Evolutionary conservation across 2,113 vertebrate genomes (phyloP).

Genomic region (Alouatta palliata): DNA sequence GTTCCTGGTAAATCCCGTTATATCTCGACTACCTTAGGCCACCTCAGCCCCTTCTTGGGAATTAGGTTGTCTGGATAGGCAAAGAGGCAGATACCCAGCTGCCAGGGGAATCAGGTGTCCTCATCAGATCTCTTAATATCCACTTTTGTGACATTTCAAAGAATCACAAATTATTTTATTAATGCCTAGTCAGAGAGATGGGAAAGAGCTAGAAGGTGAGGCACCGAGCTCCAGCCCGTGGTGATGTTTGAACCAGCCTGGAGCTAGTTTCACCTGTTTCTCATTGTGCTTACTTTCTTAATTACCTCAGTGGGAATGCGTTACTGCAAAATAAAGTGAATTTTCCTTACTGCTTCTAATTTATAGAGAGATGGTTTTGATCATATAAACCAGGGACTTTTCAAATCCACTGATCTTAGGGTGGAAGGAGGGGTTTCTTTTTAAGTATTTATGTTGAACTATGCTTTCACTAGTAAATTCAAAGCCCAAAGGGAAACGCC

Average conservation of each 20-base stretch:
- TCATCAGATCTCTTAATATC: neutral
- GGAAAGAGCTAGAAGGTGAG: neutral
- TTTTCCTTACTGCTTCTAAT: slow-evolving; percentile 28
- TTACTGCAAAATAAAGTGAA: neutral
- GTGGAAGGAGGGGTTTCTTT: neutral
- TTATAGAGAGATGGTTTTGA: slow-evolving; percentile 14
- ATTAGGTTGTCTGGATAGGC: no score
- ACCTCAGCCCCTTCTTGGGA: neutral
- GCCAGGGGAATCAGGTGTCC: neutral
- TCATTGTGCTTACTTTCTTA: neutral
- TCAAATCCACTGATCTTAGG: slow-evolving; percentile 30
- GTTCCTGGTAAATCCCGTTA: neutral
- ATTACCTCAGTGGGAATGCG: slow-evolving; percentile 34
- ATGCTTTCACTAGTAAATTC: neutral
- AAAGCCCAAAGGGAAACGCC: neutral
- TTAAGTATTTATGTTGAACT: neutral
- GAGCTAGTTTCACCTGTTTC: neutral
- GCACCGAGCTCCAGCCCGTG: no score
- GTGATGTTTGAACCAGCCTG: neutral
- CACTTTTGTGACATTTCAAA: neutral
- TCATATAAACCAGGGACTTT: neutral
- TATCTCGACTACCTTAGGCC: neutral
- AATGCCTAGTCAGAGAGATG: no score
- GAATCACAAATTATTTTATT: neutral
- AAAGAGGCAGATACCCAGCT: neutral